Percentiles rank a stretch among this genome's conserved stretches.
Evolutionary conservation across 2,113 vertebrate genomes (phyloP).

Genomic region (Arenaria interpres): DNA sequence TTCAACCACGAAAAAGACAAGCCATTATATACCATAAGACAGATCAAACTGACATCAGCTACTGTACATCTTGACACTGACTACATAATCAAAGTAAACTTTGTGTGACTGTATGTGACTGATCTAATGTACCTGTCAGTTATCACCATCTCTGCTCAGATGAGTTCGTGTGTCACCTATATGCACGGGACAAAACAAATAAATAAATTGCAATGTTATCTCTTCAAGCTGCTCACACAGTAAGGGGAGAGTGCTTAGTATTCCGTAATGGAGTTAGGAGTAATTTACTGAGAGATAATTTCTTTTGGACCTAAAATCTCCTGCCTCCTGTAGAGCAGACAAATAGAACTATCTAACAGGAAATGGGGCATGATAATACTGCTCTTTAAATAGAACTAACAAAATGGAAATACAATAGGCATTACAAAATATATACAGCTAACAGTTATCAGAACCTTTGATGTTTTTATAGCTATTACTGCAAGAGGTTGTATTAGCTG

Average conservation of each 20-base stretch:
- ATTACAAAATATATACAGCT: conserved; percentile 70
- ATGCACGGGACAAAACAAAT: conserved; percentile 69
- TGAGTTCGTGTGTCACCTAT: conserved; percentile 49
- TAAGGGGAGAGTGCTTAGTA: conserved; percentile 68
- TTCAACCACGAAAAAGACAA: conserved; percentile 68
- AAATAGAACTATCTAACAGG: conserved; percentile 77
- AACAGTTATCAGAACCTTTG: conserved; percentile 62
- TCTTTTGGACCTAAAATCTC: conserved; percentile 73
- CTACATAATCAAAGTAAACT: conserved; percentile 75
- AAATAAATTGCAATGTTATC: conserved; percentile 77
- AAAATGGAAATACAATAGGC: conserved; percentile 74
- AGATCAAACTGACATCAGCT: conserved; percentile 68
- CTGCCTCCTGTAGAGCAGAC: conserved; percentile 70
- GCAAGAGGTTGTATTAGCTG: conserved; percentile 32
- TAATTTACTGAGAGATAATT: conserved; percentile 78
- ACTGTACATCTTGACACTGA: conserved; percentile 70
- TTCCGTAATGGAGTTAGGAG: conserved; percentile 72
- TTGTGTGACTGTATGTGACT: conserved; percentile 40
- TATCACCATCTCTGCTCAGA: conserved; percentile 61
- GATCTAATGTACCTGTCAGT: conserved; percentile 67
- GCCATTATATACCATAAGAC: conserved; percentile 67
- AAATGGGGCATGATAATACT: conserved; percentile 76
- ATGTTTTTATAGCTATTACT: conserved; percentile 64
- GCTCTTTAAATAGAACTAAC: conserved; percentile 73
- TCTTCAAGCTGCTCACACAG: conserved; percentile 61